Evolutionary conservation across 2,113 vertebrate genomes (phyloP).

Genomic region (Atractosteus spatula): DNA sequence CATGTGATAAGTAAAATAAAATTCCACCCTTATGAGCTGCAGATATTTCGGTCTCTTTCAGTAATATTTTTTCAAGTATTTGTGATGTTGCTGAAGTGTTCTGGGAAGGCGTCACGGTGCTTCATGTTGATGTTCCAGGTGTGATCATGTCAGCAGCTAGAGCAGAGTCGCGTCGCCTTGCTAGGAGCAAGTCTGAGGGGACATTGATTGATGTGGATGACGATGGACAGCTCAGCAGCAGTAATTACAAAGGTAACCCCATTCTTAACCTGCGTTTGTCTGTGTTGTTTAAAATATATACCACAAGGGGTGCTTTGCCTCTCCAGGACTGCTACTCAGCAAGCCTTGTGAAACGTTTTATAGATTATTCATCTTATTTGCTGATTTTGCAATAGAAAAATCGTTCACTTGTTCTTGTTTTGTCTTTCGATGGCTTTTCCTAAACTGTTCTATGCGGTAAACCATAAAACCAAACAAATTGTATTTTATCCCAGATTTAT

Average conservation of each 20-base stretch:
- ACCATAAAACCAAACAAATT: no score
- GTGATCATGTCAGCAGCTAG: conserved; percentile 71
- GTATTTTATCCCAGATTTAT: no score
- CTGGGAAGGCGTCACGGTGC: neutral
- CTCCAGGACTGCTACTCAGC: no score
- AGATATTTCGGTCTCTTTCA: no score
- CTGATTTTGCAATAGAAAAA: neutral
- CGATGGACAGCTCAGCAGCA: conserved; percentile 42
- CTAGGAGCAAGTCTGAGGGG: conserved; percentile 80
- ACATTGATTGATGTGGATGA: conserved; percentile 79
- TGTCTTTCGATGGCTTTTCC: neutral
- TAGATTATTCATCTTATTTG: no score
- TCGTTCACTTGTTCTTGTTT: neutral
- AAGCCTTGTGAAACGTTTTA: no score
- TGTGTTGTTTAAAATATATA: neutral
- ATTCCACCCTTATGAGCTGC: no score
- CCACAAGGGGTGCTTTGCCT: neutral
- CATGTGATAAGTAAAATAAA: no score
- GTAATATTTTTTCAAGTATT: no score
- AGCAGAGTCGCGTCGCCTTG: conserved; percentile 56
- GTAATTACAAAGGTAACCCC: conserved; percentile 61
- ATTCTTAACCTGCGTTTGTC: neutral
- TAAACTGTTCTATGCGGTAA: no score
- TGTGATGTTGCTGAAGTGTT: neutral
- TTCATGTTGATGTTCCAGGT: conserved; percentile 52